Conservation (phyloP, 2,797 vertebrate genomes). For the Hippocampus kuda region DNA sequence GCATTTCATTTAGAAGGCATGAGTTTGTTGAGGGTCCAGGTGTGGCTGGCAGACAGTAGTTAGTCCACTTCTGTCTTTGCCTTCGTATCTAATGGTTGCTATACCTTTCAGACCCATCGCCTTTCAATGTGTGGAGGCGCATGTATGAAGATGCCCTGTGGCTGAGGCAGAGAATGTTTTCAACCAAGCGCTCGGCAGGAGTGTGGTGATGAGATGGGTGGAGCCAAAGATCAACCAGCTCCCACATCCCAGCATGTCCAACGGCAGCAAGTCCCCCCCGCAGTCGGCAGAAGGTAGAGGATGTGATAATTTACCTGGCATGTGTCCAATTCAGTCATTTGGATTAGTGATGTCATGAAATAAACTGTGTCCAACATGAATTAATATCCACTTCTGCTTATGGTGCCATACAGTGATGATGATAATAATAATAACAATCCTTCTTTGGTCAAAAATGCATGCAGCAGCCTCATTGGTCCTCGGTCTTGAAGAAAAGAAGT, state of each 20-base stretch:
- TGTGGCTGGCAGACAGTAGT: background rate
- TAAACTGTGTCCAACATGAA: conserved; percentile 25
- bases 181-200: conserved; percentile 42
- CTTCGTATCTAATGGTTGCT: background rate
- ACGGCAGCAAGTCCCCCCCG: conserved; percentile 57
- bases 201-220: conserved; percentile 59
- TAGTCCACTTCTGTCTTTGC: background rate
- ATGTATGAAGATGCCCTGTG: conserved; percentile 47
- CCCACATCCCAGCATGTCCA: conserved; percentile 54
- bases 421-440: conserved; percentile 2
- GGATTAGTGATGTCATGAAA: conserved; percentile 39
- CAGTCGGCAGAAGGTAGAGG: conserved; percentile 61
- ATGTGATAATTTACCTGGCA: conserved; percentile 24
- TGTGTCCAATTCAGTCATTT: conserved; percentile 27
- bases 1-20: too few species aligned
- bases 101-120: conserved; percentile 14
- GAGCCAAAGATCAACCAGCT: conserved; percentile 53
- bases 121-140: conserved; percentile 45
- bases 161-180: conserved; percentile 53
- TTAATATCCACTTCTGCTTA: conserved; percentile 13
- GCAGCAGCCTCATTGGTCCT: background rate
- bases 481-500: background rate
- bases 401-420: conserved; percentile 10
- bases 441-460: background rate
- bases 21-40: too few species aligned